Base-by-base conservation (phyloP, 2,113 vertebrate species). In the Hippopotamus amphibius region DNA sequence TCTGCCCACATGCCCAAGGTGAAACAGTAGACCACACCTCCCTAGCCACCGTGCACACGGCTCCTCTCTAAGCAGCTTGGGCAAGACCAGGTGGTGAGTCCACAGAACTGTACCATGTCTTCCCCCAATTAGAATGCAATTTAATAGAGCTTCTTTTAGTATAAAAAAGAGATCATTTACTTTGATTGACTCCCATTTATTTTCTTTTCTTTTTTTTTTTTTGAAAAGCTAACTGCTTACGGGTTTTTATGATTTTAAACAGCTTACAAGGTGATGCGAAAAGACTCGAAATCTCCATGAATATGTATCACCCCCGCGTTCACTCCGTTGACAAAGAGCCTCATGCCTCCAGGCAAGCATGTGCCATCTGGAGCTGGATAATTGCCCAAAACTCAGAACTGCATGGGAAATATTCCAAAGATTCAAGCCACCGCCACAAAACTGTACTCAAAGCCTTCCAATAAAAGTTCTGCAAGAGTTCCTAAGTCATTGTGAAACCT, bases 341-440 rank as follows among this genome's bases (percentile, higher is more conserved):
- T 53, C 72, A 12, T 0, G 59, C 65, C 71, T 92, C 30, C 19
- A 50, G 55, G 83, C 93, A 46, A 57, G 90, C 21, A 7, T 17
- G 68, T 33, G 50, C 80, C 95, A 94, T 97, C 95, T 90, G 96
- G 95, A 92, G 21, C 50, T 68, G 41, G 19, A 43, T 57, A 71
- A 50, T 63, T 83, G 90, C 96, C 97, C 77, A 72, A 77, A 94
- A 16, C 72, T 88, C 89, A 92, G 88, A 77, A 92, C 43, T 88
- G 48, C 30, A 26, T 55, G 30, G 72, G 80, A 97, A 71, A 33
- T 22, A 74, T 37, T 97, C 93, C 95, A 95, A 72, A 85, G 63
- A 89, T 48, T 85, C 65, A 59, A 82, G 90, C n/a, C 72, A 92
- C 55, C 5, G 3, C 11, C 88, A 83, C 96, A 89, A 63, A 87